Conservation (phyloP, 2,888 invertebrate species). For the Empis livida region DNA sequence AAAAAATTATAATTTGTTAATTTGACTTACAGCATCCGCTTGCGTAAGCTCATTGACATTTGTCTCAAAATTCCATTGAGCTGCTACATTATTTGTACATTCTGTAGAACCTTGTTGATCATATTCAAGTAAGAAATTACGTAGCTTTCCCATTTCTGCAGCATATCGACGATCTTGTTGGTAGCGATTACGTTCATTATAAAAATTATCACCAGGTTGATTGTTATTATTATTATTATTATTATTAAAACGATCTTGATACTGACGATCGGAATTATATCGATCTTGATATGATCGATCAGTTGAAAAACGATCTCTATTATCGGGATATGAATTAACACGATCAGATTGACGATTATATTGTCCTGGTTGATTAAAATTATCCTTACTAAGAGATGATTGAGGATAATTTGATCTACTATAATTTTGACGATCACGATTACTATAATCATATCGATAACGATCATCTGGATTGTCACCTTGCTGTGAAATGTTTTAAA, state of each 20-base stretch:
- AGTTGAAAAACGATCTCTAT: conserved; percentile 15
- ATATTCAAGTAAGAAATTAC: conserved; percentile 49
- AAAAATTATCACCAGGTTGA: conserved; percentile 22
- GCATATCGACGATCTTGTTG: conserved; percentile 31
- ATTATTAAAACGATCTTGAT: neutral
- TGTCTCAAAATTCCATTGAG: conserved; percentile 82
- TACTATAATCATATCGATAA: conserved; percentile 15
- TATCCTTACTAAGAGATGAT: conserved; percentile 9
- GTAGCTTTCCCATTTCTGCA: conserved; percentile 29
- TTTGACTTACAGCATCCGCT: conserved; percentile 62
- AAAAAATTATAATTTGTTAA: neutral
- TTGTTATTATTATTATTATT: conserved; percentile 20
- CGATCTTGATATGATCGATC: conserved; percentile 14
- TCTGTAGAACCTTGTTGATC: conserved; percentile 67
- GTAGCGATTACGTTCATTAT: conserved; percentile 39
- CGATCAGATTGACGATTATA: conserved; percentile 4
- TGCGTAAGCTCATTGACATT: conserved; percentile 74
- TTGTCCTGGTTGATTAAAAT: conserved; percentile 6
- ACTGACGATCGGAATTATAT: neutral
- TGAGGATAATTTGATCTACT: neutral
- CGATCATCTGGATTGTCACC: conserved; percentile 21
- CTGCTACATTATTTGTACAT: conserved; percentile 74
- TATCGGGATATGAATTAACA: conserved; percentile 24
- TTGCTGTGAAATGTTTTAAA: neutral
- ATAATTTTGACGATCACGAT: neutral